Evolutionary conservation across 2,113 vertebrate genomes (phyloP).

Genomic region (Prunella himalayana): DNA sequence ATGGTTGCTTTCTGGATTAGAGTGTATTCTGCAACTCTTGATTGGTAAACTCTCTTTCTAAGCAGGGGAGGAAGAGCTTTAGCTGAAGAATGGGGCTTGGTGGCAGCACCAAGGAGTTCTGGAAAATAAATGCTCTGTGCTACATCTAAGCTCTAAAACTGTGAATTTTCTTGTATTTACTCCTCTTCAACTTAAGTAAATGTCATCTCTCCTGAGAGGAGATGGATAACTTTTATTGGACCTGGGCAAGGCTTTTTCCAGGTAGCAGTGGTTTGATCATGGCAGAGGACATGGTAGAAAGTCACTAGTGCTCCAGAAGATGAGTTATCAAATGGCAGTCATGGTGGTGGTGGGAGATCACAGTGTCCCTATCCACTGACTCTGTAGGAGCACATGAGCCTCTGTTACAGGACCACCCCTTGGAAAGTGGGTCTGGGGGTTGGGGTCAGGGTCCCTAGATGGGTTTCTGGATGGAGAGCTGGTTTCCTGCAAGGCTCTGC

Average conservation of each 20-base stretch:
- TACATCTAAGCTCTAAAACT: background rate
- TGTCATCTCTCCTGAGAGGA: background rate
- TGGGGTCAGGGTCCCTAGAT: background rate
- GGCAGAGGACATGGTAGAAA: background rate
- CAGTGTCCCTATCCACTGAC: accelerated
- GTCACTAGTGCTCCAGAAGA: background rate
- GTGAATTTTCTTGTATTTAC: background rate
- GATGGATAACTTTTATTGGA: background rate
- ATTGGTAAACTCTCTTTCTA: background rate
- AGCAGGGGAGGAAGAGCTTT: background rate
- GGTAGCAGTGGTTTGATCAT: background rate
- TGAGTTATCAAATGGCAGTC: accelerated
- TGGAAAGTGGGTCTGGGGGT: background rate
- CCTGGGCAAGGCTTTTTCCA: background rate
- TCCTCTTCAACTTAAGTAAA: background rate
- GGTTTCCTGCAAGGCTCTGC: background rate
- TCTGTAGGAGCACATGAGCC: accelerated
- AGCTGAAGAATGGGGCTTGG: background rate
- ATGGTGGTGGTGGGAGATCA: background rate
- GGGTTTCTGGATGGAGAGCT: background rate
- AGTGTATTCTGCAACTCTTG: accelerated
- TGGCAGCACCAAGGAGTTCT: background rate
- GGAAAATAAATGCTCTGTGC: background rate
- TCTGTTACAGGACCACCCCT: background rate
- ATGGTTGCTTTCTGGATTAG: background rate